phyloP scores from a whole-genome alignment of 2,113 vertebrate species.

The human region DNA sequence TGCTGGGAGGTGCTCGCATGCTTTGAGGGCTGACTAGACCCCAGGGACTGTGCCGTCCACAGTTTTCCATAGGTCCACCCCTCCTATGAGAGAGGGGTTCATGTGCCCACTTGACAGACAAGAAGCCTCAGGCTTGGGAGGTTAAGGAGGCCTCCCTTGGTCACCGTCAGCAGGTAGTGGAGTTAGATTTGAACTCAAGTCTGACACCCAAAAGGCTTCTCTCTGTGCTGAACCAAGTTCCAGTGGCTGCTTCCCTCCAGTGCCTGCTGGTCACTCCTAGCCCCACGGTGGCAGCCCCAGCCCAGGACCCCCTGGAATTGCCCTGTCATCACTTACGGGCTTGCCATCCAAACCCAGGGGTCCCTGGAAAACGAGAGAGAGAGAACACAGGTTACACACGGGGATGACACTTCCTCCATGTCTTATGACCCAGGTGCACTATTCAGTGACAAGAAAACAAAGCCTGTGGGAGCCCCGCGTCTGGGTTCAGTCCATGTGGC shows the following conservation, averaged over 20 bases:
- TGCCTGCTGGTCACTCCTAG: not conserved
- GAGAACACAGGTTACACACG: not conserved
- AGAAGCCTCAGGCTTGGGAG: not conserved
- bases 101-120: not conserved
- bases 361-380: constrained; percentile 85
- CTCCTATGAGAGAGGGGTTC: not conserved
- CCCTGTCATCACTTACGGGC: constrained; percentile 89
- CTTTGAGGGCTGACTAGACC: not conserved
- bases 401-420: not conserved
- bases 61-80: not conserved
- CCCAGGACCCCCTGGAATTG: not conserved
- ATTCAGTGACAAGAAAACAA: not conserved
- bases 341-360: constrained; percentile 97
- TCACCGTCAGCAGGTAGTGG: not conserved
- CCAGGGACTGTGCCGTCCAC: too few relatives aligned
- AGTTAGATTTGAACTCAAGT: not conserved
- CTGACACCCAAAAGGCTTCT: not conserved
- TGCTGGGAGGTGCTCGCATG: not conserved
- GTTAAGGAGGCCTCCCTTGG: not conserved
- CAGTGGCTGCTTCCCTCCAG: not conserved
- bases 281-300: not conserved
- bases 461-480: not conserved
- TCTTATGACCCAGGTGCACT: not conserved
- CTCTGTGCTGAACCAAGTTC: not conserved
- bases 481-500: not conserved